Percentiles rank a stretch among this genome's conserved stretches.
These are phyloP conservation scores for Mobula hypostoma DNA, from an alignment of 2,113 vertebrate genomes.

Conservation along the genomic window DNA sequence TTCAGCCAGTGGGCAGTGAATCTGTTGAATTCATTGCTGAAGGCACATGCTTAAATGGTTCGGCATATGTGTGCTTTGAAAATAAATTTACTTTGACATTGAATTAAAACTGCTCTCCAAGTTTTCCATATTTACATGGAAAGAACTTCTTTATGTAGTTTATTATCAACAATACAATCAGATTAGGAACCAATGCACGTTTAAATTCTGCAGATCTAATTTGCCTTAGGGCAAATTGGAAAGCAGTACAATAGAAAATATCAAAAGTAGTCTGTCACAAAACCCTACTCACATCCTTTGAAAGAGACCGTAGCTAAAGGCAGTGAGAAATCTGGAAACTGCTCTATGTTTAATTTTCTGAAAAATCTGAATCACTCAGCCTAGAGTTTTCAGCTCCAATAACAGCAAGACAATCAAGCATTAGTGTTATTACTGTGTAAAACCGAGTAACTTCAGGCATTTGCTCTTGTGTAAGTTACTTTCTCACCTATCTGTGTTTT, in stretches of 20 bases:
- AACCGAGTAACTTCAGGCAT: too few species aligned
- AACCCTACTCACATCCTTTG: not conserved
- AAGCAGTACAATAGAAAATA: not conserved
- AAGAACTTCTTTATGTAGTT: not conserved
- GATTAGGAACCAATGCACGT: not conserved
- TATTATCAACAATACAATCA: not conserved
- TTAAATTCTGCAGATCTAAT: not conserved
- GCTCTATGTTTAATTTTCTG: not conserved
- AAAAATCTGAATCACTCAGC: not conserved
- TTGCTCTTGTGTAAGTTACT: too few species aligned
- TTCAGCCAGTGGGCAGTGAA: too few species aligned
- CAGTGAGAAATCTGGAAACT: not conserved
- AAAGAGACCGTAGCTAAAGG: not conserved
- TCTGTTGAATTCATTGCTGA: too few species aligned
- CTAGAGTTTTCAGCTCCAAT: too few species aligned
- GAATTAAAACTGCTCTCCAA: not conserved
- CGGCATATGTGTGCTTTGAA: too few species aligned
- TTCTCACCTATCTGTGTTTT: too few species aligned
- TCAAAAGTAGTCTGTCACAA: not conserved
- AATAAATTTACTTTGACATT: too few species aligned
- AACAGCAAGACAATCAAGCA: too few species aligned
- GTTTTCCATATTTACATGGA: not conserved
- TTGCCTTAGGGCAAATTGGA: not conserved
- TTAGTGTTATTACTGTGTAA: too few species aligned
- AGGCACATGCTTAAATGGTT: too few species aligned